Evolutionary conservation across 2,888 invertebrate genomes (phyloP).

Genomic region (Chrysotoxum bicinctum): DNA sequence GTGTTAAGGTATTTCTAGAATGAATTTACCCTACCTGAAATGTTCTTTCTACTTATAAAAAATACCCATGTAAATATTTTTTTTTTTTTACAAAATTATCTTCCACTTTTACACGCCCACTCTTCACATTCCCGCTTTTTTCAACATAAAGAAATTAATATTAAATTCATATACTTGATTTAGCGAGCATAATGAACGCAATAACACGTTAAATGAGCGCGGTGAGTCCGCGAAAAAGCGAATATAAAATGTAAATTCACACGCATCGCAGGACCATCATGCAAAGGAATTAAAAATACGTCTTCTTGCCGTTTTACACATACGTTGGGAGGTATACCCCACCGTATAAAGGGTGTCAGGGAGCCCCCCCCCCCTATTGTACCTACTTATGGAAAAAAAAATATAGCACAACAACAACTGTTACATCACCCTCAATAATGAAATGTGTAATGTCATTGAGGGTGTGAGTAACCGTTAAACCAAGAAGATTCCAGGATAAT

Average conservation of each 20-base stretch:
- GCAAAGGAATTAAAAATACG: conserved; percentile 38
- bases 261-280: conserved; percentile 24
- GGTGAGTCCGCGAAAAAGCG: not conserved
- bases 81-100: not conserved
- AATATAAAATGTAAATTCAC: conserved; percentile 26
- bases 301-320: not conserved
- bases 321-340: too few relatives aligned
- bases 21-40: not conserved
- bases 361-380: not conserved
- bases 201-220: conserved; percentile 22
- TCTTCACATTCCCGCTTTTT: not conserved
- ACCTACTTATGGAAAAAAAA: not conserved
- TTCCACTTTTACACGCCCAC: not conserved
- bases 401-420: conserved; percentile 18
- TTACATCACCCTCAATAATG: conserved; percentile 48
- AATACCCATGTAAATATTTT: not conserved
- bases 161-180: conserved; percentile 65
- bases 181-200: conserved; percentile 45
- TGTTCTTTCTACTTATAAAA: not conserved
- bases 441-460: not conserved
- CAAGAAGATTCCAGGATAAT: conserved; percentile 46
- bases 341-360: not conserved
- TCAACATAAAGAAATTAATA: conserved; percentile 33
- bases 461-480: conserved; percentile 13
- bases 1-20: not conserved